A percentile compares a stretch with the other conserved stretches of the same genome.
Conservation (phyloP, 2,888 invertebrate genomes). For the Lycocerus yunnanus region DNA sequence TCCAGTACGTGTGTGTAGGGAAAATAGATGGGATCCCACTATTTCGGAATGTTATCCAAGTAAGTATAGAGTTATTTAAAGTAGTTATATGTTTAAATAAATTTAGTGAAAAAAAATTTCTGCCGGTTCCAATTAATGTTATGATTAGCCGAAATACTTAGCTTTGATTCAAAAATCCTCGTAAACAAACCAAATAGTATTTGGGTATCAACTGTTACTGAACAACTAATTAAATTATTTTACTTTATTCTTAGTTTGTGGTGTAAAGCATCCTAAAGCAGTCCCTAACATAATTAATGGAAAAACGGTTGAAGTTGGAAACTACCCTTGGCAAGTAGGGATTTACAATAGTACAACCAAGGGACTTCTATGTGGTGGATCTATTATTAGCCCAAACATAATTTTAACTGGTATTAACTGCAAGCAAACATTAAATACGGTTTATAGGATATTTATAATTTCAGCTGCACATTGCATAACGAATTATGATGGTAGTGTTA, state of each 20-base stretch:
- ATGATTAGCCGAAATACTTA: no score
- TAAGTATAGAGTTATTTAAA: no score
- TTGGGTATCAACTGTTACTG: no score
- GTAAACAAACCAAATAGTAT: no score
- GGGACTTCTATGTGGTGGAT: neutral
- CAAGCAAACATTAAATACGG: no score
- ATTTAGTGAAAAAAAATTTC: no score
- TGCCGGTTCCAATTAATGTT: no score
- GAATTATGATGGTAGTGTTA: constrained; percentile 16
- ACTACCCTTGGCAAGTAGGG: neutral
- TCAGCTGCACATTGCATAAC: neutral
- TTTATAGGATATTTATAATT: no score
- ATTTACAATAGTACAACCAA: neutral
- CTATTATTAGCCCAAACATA: neutral
- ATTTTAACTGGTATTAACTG: neutral
- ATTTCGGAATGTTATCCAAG: neutral
- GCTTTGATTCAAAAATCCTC: no score
- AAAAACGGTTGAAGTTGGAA: neutral
- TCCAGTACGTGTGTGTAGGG: neutral
- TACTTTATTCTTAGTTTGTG: neutral
- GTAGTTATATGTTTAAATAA: no score
- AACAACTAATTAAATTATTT: no score
- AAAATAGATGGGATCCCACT: neutral
- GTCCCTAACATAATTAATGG: neutral
- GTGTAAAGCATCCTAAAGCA: neutral